A percentile compares a stretch with the other conserved stretches of the same genome.
Conservation (phyloP, 2,888 invertebrate genomes). For the Dasysyrphus tricinctus region DNA sequence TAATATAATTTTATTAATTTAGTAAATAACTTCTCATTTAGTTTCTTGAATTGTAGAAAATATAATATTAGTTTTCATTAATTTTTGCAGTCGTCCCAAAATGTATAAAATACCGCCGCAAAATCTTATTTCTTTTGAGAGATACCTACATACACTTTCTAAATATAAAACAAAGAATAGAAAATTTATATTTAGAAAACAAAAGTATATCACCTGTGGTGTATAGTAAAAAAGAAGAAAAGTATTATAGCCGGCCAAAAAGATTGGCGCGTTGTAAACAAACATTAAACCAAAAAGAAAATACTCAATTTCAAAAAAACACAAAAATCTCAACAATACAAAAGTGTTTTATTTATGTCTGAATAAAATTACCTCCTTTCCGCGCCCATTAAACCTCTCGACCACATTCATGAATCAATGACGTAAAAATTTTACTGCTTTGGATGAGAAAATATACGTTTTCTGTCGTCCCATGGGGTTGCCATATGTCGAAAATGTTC, state of each 20-base stretch:
- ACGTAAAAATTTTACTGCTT: constrained; percentile 35
- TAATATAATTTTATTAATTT: too few species aligned
- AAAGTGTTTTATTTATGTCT: constrained; percentile 39
- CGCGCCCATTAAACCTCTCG: constrained; percentile 35
- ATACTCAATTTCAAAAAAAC: constrained; percentile 17
- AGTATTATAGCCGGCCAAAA: constrained; percentile 3
- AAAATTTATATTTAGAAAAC: constrained; percentile 8
- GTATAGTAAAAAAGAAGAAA: background rate
- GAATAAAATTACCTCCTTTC: constrained; percentile 12
- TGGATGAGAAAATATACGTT: constrained; percentile 36
- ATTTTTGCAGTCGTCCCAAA: background rate
- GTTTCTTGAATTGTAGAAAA: too few species aligned
- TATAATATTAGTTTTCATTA: background rate
- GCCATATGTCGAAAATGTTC: constrained; percentile 66
- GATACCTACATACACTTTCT: background rate
- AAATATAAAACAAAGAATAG: background rate
- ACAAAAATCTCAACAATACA: constrained; percentile 19
- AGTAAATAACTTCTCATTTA: too few species aligned
- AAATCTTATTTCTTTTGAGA: background rate
- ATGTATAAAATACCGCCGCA: background rate
- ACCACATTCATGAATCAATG: constrained; percentile 38
- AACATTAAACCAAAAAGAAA: background rate
- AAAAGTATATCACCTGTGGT: constrained; percentile 26
- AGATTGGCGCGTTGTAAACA: constrained; percentile 31
- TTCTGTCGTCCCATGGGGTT: constrained; percentile 61